Evolutionary conservation across 2,888 invertebrate species (phyloP), one percentile per base, ranked within the genome.

Genomic region (Sphaerophoria taeniata): DNA sequence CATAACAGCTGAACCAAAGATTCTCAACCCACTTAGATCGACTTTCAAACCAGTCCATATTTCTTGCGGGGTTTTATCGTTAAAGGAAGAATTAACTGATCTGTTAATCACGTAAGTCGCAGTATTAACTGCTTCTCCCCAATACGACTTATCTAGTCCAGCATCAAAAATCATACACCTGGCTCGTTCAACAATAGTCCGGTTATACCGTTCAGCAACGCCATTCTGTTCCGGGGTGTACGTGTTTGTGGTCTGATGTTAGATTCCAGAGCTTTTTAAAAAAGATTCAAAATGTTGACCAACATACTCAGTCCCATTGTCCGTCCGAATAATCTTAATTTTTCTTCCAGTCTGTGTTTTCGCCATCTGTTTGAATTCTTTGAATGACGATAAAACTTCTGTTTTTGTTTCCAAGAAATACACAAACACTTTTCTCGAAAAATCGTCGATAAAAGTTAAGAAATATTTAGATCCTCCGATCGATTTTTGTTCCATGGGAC

Each of bases 1-100:
- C 87, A 89, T 89, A 9, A 89, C 89, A 70, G 88, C 58, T 14
- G 88, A 87, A 7, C 92, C 92, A 89, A 93, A 92, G 36, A 89
- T 87, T 49, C 87, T 87, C 16, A 92, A 69, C 16, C 90, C 87
- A 47, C 76, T 78, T 0, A 92, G 39, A 76, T 90, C 85, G 16
- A 89, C 89, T 88, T 24, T 24, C 24, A 24, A 24, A 24, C 24
- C 24, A 49, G 88, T 85, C 47, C 47, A 47, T n/a, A 47, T 47
- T 47, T 47, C 47, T 11, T 47, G 47, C n/a, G 47, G 47, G 14
- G 47, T 47, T 47, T 47, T 47, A 14, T 47, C 12, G 3, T 47
- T 47, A n/a, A 47, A 47, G n/a, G 47, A 47, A 47, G n/a, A n/a
- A 47, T 47, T 47, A n/a, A 47, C 47, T 47, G 47, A 47, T n/a